Evolutionary conservation across 2,797 vertebrate genomes (phyloP).

Genomic region (Paramormyrops hopkinsi): DNA sequence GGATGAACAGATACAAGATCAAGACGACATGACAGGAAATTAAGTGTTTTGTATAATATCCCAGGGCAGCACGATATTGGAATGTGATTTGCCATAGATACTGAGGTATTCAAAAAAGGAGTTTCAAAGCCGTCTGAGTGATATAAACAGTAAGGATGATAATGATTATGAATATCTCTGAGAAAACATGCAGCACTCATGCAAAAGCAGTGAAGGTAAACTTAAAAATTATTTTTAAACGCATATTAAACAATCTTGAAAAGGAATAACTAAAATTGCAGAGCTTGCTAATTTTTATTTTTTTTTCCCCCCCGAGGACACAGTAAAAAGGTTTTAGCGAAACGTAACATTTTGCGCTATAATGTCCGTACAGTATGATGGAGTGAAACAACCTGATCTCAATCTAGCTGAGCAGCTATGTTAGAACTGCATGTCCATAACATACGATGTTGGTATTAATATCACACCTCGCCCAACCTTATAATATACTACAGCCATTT

Average conservation of each 20-base stretch:
- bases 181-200: background rate
- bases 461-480: background rate
- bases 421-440: background rate
- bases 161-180: background rate
- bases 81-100: background rate
- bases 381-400: background rate
- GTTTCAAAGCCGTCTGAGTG: background rate
- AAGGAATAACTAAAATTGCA: background rate
- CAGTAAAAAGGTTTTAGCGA: background rate
- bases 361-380: background rate
- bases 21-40: background rate
- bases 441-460: background rate
- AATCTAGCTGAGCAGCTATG: background rate
- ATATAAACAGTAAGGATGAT: background rate
- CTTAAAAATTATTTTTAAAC: background rate
- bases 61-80: background rate
- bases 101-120: background rate
- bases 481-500: background rate
- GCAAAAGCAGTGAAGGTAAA: background rate
- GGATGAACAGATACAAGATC: background rate
- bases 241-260: background rate
- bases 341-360: background rate
- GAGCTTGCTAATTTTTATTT: too few relatives aligned
- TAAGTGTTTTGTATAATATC: background rate
- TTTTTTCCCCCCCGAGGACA: too few relatives aligned